Evolutionary conservation across 2,797 vertebrate genomes (phyloP).

Genomic region (Sebastolobus alascanus): DNA sequence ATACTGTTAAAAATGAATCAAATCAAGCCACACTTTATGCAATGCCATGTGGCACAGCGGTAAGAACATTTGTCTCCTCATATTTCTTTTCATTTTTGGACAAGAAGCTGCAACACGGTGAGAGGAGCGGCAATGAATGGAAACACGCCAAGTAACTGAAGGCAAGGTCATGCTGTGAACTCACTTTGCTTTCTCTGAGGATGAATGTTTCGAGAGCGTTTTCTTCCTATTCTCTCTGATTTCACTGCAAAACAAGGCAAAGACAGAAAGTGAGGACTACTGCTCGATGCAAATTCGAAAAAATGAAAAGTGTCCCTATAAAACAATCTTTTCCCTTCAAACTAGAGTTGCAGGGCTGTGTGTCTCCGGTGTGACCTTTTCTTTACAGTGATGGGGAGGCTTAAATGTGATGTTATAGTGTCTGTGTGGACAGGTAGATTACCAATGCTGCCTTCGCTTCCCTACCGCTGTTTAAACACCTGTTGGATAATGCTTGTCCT

Average conservation of each 20-base stretch:
- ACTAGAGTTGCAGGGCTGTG: constrained; percentile 6
- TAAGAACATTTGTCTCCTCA: constrained; percentile 1
- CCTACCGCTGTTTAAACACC: constrained; percentile 76
- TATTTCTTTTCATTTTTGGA: constrained; percentile 10
- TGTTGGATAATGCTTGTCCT: constrained; percentile 74
- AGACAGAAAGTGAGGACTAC: constrained; percentile 1
- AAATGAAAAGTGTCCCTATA: constrained; percentile 6
- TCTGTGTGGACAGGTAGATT: constrained; percentile 57
- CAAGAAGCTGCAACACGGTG: not conserved
- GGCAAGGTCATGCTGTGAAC: constrained; percentile 29
- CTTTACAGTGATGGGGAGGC: constrained; percentile 30
- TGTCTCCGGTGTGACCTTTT: constrained; percentile 62
- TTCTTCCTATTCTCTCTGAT: constrained; percentile 91
- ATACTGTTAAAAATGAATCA: constrained; percentile 9
- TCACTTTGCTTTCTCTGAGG: constrained; percentile 86
- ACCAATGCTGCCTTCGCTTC: constrained; percentile 42
- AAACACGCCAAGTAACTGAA: constrained; percentile 20
- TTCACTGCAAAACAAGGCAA: constrained; percentile 82
- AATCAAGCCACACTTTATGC: not conserved
- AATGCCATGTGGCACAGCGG: not conserved
- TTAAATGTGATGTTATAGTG: constrained; percentile 45
- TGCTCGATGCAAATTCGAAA: constrained; percentile 10
- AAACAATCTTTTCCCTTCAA: constrained; percentile 29
- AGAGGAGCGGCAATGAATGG: not conserved
- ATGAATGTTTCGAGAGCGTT: constrained; percentile 80